Conservation (phyloP, 2,888 invertebrate species). For the Leucophenga maculata region DNA sequence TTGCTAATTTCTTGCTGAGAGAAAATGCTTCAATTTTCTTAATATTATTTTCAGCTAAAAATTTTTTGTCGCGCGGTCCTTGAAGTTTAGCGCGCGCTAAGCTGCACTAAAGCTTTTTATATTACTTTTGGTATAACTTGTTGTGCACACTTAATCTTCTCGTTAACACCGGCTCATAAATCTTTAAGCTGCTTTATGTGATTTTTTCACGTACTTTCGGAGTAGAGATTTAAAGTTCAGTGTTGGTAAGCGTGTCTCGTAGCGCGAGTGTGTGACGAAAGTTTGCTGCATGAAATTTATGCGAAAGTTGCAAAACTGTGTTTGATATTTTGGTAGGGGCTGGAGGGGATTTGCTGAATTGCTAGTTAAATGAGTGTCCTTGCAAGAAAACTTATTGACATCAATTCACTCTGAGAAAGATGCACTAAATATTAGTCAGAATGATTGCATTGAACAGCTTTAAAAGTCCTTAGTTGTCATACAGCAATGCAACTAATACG, state of each 20-base stretch:
- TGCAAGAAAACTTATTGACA: no score
- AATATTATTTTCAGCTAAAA: neutral
- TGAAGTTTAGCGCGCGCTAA: neutral
- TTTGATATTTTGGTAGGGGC: no score
- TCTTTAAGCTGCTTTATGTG: conserved; percentile 29
- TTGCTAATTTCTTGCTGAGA: conserved; percentile 15
- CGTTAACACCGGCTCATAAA: conserved; percentile 39
- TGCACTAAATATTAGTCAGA: no score
- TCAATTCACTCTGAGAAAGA: no score
- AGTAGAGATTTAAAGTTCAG: neutral
- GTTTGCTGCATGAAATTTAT: no score
- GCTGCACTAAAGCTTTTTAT: conserved; percentile 6
- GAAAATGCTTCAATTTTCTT: neutral
- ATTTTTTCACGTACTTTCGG: conserved; percentile 12
- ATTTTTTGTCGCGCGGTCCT: neutral
- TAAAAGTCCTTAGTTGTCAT: no score
- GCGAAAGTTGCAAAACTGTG: no score
- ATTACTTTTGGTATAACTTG: neutral
- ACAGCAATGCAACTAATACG: no score
- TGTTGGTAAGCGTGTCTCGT: neutral
- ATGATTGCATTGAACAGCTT: no score
- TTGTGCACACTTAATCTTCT: conserved; percentile 33
- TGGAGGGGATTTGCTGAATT: no score
- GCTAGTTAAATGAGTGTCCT: no score
- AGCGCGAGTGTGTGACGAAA: no score